Percentiles rank a stretch among this genome's conserved stretches.
phyloP scores from a whole-genome alignment of 2,888 invertebrate genomes.

The Dasysyrphus albostriatus region DNA sequence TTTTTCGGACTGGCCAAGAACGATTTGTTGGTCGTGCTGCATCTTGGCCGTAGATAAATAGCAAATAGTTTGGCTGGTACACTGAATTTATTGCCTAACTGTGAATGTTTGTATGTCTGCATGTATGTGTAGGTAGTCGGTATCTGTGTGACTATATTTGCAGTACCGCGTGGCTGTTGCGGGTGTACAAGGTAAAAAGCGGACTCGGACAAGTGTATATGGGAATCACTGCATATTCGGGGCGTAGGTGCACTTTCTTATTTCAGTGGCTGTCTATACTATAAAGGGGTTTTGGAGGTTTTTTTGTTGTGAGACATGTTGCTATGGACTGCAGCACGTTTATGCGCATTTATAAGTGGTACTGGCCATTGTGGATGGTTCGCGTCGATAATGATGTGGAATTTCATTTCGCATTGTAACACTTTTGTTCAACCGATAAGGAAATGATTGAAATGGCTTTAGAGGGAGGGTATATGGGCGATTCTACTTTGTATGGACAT shows the following conservation, averaged over 20 bases:
- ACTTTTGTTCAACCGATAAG: constrained; percentile 70
- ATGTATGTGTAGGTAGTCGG: constrained; percentile 9
- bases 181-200: constrained; percentile 36
- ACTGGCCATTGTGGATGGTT: constrained; percentile 44
- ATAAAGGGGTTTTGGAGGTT: neutral
- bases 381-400: constrained; percentile 72
- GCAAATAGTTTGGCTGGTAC: constrained; percentile 61
- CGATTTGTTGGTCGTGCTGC: constrained; percentile 71
- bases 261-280: constrained; percentile 47
- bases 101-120: constrained; percentile 32
- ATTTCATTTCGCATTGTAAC: constrained; percentile 72
- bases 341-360: constrained; percentile 67
- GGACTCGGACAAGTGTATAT: constrained; percentile 67
- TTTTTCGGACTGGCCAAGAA: constrained; percentile 42
- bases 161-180: neutral
- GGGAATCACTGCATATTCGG: constrained; percentile 68
- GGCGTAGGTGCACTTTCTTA: constrained; percentile 75
- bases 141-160: constrained; percentile 38
- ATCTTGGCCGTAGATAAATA: constrained; percentile 69
- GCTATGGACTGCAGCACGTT: constrained; percentile 41
- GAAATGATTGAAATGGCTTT: constrained; percentile 56
- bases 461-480: constrained; percentile 1
- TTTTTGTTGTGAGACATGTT: constrained; percentile 7
- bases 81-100: constrained; percentile 72
- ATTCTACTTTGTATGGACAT: constrained; percentile 21